Percentiles rank a stretch among this genome's conserved stretches.
Evolutionary conservation across 2,113 vertebrate genomes (phyloP).

Genomic region (Orthonyx spaldingii): DNA sequence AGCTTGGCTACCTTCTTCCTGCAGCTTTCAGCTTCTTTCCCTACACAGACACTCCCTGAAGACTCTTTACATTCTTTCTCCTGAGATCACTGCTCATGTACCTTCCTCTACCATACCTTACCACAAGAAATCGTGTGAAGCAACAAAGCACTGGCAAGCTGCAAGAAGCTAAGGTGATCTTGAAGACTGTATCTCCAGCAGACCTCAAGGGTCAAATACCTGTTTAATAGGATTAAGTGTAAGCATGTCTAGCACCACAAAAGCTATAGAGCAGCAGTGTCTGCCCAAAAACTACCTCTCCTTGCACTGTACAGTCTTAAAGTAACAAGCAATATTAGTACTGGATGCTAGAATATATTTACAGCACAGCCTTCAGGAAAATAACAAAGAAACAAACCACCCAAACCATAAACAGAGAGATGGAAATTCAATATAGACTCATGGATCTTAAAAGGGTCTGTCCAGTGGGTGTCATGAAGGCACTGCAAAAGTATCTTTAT

Average conservation of each 20-base stretch:
- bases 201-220: not conserved
- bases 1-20: not conserved
- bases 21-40: not conserved
- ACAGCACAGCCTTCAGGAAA: not conserved
- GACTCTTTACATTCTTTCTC: not conserved
- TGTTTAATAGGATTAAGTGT: not conserved
- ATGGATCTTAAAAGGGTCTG: not conserved
- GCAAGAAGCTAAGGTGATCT: not conserved
- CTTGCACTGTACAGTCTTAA: not conserved
- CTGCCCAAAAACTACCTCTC: not conserved
- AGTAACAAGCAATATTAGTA: not conserved
- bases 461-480: not conserved
- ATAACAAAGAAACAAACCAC: not conserved
- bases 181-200: not conserved
- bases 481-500: not conserved
- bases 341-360: not conserved
- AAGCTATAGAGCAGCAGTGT: not conserved
- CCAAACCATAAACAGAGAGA: not conserved
- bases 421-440: not conserved
- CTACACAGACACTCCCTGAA: not conserved
- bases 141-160: not conserved
- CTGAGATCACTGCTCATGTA: not conserved
- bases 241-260: not conserved
- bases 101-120: not conserved
- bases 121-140: accelerated